Percentiles rank a stretch among this genome's conserved stretches.
Evolutionary conservation across 2,888 invertebrate genomes (phyloP).

Genomic region (Nebria salina): DNA sequence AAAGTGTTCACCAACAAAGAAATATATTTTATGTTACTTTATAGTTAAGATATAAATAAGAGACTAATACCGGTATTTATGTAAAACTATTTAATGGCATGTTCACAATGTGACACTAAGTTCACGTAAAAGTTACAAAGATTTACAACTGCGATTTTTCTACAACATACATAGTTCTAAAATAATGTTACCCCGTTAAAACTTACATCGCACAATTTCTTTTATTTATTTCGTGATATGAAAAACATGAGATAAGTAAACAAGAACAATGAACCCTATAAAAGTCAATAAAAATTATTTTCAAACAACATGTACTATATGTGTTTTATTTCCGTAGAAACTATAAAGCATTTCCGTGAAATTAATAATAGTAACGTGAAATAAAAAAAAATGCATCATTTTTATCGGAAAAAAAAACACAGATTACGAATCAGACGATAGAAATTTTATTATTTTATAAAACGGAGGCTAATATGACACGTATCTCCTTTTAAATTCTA

Average conservation of each 20-base stretch:
- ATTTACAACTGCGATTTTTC: slow-evolving; percentile 29
- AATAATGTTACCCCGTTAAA: neutral
- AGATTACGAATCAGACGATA: neutral
- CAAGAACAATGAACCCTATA: neutral
- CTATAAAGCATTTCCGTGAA: neutral
- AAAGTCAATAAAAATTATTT: neutral
- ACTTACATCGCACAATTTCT: neutral
- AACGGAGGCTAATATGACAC: neutral
- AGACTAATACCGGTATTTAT: neutral
- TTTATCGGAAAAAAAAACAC: neutral
- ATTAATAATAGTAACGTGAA: neutral
- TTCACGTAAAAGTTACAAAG: slow-evolving; percentile 31
- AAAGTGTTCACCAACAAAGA: neutral
- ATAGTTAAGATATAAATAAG: neutral
- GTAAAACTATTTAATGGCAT: slow-evolving; percentile 1
- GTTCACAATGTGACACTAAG: slow-evolving; percentile 40
- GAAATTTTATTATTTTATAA: neutral
- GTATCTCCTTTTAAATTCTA: slow-evolving; percentile 8
- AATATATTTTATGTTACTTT: slow-evolving; percentile 1
- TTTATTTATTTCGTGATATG: slow-evolving; percentile 1
- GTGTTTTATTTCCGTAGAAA: neutral
- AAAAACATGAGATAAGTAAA: neutral
- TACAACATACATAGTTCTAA: slow-evolving; percentile 20
- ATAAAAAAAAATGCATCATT: neutral
- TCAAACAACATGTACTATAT: neutral